Base-by-base conservation (phyloP, 2,888 invertebrate genomes). In the Ptychoptera albimana region DNA sequence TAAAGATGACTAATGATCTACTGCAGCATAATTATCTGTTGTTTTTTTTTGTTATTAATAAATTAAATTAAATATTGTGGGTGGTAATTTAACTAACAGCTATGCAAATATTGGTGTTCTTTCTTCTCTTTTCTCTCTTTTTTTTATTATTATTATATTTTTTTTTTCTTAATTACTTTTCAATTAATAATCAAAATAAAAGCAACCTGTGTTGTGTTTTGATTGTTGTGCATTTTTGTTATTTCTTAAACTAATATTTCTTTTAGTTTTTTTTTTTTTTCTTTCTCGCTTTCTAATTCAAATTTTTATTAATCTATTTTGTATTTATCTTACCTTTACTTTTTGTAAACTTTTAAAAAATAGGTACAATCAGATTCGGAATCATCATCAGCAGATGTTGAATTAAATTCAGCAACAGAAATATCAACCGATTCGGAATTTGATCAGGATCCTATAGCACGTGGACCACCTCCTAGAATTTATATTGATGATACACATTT, bases 401-500 rank as follows among this genome's bases (percentile, higher is more conserved):
- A 79, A 51, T 79, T 81, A 52, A 88, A 88, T 55, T 88, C 87
- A 8, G 88, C 86, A 2, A 89, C 89, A 1, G 89, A 89, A 70
- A 89, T 89, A 54, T 88, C 88, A 40, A 89, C 89, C 0, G 89
- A 91, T 67, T 89, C 89, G 23, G 89, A 91, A 67, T 89, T 91
- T 58, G 89, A 86, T 51, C 80, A 85, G 50, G 87, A 88, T 57
- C 81, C 82, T 15, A 77, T 77, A 1, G 59, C 60, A 46, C 59
- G 60, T 16, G 75, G 79, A 43, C 77, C 80, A 50, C 75, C 82
- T 23, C 88, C 87, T 10, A 77, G 81, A 51, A 85, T 86, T 46
- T 72, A 81, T 43, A 76, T 82, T 50, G 79, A 81, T 56, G 82
- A 82, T 54, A 65, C 70, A 15, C 69, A 70, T 54, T 67, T 76